Conservation (phyloP, 2,113 vertebrate species). For the Nipponia nippon region DNA sequence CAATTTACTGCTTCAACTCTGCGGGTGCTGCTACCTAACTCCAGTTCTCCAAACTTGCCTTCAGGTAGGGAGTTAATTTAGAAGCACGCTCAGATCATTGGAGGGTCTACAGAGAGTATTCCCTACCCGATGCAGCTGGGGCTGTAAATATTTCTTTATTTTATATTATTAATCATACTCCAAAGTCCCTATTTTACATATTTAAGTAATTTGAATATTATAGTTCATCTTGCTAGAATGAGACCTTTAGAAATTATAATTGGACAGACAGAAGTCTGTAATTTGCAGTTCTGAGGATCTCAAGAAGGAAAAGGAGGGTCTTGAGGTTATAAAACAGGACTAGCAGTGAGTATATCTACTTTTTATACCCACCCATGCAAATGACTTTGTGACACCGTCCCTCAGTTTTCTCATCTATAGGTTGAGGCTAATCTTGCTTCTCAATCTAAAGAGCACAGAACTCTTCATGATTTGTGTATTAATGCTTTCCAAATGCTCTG, state of each 20-base stretch:
- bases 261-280: slow-evolving; percentile 28
- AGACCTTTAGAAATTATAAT: slow-evolving; percentile 55
- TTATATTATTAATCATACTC: slow-evolving; percentile 31
- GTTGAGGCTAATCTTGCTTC: not conserved
- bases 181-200: slow-evolving; percentile 25
- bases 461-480: slow-evolving; percentile 10
- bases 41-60: not conserved
- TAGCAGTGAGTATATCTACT: not conserved
- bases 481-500: not conserved
- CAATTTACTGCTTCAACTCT: not conserved
- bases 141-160: slow-evolving; percentile 10
- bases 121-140: rapidly evolving
- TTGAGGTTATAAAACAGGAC: not conserved
- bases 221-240: slow-evolving; percentile 32
- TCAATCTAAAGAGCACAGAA: not conserved
- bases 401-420: not conserved
- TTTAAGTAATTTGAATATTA: slow-evolving; percentile 37
- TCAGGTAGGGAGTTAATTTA: not conserved
- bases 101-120: not conserved
- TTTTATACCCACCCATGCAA: not conserved
- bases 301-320: not conserved
- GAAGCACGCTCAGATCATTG: not conserved
- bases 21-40: not conserved
- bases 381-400: not conserved
- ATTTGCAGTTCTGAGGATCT: slow-evolving; percentile 44